phyloP scores from a whole-genome alignment of 2,797 vertebrate species.

The Crax fasciolata region DNA sequence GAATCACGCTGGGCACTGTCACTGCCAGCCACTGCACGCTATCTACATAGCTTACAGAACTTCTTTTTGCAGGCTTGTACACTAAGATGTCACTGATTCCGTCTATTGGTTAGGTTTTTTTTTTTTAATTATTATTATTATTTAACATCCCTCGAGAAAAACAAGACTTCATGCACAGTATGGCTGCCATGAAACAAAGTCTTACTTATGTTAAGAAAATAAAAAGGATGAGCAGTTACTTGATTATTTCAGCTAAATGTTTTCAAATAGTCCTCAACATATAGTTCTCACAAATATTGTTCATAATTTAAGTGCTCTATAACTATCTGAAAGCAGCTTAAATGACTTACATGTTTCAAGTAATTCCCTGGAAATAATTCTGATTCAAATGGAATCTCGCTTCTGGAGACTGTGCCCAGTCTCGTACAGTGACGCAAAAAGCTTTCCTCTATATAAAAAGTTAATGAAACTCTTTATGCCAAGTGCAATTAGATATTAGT shows the following conservation, averaged over 20 bases:
- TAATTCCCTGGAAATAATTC: neutral
- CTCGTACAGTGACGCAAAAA: fast-evolving
- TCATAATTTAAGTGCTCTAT: neutral
- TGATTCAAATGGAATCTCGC: neutral
- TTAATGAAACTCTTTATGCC: neutral
- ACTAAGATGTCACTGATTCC: neutral
- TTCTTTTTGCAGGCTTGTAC: neutral
- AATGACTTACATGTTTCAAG: neutral
- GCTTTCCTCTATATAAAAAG: neutral
- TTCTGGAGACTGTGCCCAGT: neutral
- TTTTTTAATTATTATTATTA: neutral
- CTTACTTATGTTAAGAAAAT: neutral
- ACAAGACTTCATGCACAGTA: neutral
- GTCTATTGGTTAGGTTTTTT: neutral
- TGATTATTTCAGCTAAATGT: neutral
- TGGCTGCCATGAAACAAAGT: neutral
- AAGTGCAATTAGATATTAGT: neutral
- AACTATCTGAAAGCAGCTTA: neutral
- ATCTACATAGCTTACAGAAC: neutral
- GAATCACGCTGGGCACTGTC: neutral
- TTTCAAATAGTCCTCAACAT: neutral
- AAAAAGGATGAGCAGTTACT: neutral
- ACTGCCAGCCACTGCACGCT: neutral
- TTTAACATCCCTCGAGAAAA: neutral
- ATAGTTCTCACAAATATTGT: neutral